Evolutionary conservation across 2,888 invertebrate species (phyloP).

Genomic region (Congeria kusceri): DNA sequence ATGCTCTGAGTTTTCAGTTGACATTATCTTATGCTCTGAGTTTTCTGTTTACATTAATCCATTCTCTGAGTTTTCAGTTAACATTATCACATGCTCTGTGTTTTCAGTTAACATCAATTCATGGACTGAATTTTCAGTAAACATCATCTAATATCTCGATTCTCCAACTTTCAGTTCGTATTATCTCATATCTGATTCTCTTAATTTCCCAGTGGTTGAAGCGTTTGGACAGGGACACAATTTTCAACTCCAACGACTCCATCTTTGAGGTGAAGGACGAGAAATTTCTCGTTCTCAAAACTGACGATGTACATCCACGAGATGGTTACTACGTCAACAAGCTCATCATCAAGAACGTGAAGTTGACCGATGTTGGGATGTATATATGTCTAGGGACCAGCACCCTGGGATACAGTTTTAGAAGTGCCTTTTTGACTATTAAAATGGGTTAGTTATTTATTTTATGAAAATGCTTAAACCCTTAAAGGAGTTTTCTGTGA

Average conservation of each 20-base stretch:
- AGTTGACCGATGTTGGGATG: constrained; percentile 85
- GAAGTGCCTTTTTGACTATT: constrained; percentile 85
- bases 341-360: constrained; percentile 84
- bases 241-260: constrained; percentile 69
- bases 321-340: constrained; percentile 86
- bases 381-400: constrained; percentile 87
- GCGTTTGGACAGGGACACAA: constrained; percentile 82
- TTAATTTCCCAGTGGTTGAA: constrained; percentile 85
- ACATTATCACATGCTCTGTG: too few species aligned
- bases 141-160: too few species aligned
- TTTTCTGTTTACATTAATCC: too few species aligned
- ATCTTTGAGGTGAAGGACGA: constrained; percentile 85
- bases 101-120: too few species aligned
- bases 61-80: too few species aligned
- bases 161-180: too few species aligned
- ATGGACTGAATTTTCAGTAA: too few species aligned
- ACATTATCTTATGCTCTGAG: too few species aligned
- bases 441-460: constrained; percentile 46
- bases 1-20: too few species aligned
- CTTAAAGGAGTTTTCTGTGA: too few species aligned
- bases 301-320: constrained; percentile 78
- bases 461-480: too few species aligned
- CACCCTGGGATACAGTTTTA: constrained; percentile 85
- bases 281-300: constrained; percentile 85
- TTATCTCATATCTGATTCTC: too few species aligned